A percentile compares a stretch with the other conserved stretches of the same genome.
These are phyloP conservation scores for Spilosoma lubricipeda DNA, from an alignment of 2,888 invertebrate species.

Conservation along the genomic window DNA sequence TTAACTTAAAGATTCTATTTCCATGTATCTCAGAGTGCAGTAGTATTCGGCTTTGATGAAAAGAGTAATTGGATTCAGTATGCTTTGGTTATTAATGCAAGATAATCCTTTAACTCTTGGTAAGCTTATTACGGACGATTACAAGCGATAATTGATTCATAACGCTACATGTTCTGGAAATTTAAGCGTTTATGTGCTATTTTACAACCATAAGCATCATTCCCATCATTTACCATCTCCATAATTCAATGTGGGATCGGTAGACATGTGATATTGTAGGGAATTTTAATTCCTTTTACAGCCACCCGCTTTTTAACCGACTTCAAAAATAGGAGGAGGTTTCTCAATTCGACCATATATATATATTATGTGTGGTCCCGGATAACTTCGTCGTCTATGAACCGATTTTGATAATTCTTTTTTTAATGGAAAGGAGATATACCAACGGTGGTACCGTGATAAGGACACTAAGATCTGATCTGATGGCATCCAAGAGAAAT, in stretches of 20 bases:
- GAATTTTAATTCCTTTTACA: neutral
- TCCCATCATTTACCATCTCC: neutral
- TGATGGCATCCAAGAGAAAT: too few species aligned
- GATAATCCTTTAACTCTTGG: constrained; percentile 35
- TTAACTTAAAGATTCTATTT: neutral
- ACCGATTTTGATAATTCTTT: too few species aligned
- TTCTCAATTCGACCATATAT: too few species aligned
- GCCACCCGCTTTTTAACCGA: too few species aligned
- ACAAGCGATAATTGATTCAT: constrained; percentile 29
- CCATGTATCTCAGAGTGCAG: neutral
- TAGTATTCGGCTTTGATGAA: neutral
- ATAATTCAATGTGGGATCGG: neutral
- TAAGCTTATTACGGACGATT: constrained; percentile 27
- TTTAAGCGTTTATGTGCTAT: neutral
- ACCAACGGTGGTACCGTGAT: too few species aligned
- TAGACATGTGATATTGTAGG: neutral
- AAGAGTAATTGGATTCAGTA: constrained; percentile 37
- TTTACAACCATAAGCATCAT: neutral
- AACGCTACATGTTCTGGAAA: neutral
- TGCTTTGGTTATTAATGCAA: constrained; percentile 34
- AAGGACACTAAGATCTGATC: too few species aligned
- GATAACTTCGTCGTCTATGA: too few species aligned
- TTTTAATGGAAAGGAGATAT: too few species aligned
- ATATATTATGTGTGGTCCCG: too few species aligned
- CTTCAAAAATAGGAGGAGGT: too few species aligned